Evolutionary conservation across 2,113 vertebrate genomes (phyloP), one percentile per base, ranked within the genome.

Genomic region (Hydrolagus affinis): DNA sequence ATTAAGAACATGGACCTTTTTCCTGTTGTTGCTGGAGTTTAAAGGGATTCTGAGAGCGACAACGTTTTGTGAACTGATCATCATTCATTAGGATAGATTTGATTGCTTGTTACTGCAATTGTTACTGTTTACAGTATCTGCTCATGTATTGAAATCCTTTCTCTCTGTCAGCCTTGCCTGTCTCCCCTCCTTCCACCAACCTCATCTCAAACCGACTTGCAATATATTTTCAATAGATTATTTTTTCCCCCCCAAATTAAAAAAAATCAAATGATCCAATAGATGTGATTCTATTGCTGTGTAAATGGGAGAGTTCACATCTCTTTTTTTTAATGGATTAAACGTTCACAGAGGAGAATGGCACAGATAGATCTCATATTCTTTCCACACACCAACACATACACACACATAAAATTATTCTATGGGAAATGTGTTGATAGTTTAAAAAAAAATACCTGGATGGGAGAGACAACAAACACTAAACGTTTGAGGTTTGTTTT

Each of bases 1-100:
- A 17, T 83, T 60, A 62, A n/a, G n/a, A 25, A 83, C 30, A 64
- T 68, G 64, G 60, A n/a, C 60, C 62, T 83, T 83, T 74, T 83
- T 83, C 60, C 60, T 17, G 62, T 66, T 66, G 32, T n/a, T n/a
- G 66, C 30, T 14, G 78, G 6, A 32, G 66, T 66, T 66, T 32
- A n/a, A n/a, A n/a, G n/a, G 66, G 78, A 68, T 60, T 66, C 66
- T 83, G 60, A 10, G 64, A 83, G 30, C 62, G 78, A 21, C 25
- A 32, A 62, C 78, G 32, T 83, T n/a, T 83, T 15, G 15, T 68
- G 62, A 32, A 32, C 12, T 19, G 4, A 2, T 11, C 78, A 7
- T 66, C 28, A 66, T 83, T 32, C 44, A 83, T 30, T 12, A 30
- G 64, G 25, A 83, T 68, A 15, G 19, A 66, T 83, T 66, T 83